phyloP scores from a whole-genome alignment of 2,888 invertebrate species.

The Lithosia quadra region DNA sequence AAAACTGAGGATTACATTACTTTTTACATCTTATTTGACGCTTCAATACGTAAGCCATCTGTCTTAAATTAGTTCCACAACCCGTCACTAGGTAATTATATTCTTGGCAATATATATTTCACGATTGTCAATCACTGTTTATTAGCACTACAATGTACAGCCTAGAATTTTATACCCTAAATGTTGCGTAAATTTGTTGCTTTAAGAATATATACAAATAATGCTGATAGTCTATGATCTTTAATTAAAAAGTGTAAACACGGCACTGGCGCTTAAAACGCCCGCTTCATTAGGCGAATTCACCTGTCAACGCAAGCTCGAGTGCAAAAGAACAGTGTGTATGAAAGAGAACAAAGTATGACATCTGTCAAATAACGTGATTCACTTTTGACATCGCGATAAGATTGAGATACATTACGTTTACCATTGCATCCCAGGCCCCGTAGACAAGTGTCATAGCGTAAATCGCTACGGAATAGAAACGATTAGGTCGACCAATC shows the following conservation, averaged over 20 bases:
- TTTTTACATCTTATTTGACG: background rate
- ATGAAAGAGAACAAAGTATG: background rate
- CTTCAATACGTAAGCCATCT: background rate
- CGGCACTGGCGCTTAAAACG: background rate
- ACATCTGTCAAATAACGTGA: background rate
- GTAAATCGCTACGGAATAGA: too few relatives aligned
- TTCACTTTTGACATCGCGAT: background rate
- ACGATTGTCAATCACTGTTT: constrained; percentile 26
- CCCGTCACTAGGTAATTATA: background rate
- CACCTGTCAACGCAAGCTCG: background rate
- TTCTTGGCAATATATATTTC: constrained; percentile 29
- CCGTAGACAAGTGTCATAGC: too few relatives aligned
- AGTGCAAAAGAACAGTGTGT: background rate
- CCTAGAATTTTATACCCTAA: constrained; percentile 20
- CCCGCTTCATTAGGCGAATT: background rate
- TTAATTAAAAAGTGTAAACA: background rate
- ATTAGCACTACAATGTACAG: constrained; percentile 22
- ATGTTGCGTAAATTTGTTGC: constrained; percentile 20
- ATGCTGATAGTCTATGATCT: constrained; percentile 26
- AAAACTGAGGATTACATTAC: background rate
- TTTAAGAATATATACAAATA: constrained; percentile 27
- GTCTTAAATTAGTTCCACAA: background rate
- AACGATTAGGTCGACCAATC: too few relatives aligned
- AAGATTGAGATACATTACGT: too few relatives aligned
- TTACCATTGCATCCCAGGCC: too few relatives aligned